Percentiles rank a stretch among this genome's conserved stretches.
phyloP scores from a whole-genome alignment of 2,113 vertebrate species.

The Nibea coibor region DNA sequence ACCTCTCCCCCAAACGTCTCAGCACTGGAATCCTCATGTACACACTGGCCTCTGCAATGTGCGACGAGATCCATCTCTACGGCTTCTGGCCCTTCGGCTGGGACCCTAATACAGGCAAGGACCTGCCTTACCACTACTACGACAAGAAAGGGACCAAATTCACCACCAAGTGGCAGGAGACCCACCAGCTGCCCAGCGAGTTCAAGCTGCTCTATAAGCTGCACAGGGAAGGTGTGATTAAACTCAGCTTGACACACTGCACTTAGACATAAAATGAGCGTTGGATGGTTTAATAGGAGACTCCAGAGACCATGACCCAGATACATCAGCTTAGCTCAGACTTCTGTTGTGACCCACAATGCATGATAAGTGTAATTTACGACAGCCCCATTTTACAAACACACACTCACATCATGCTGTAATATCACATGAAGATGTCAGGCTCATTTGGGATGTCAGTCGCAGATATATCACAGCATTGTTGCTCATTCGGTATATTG shows the following conservation, averaged over 20 bases:
- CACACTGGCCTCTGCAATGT: slow-evolving; percentile 93
- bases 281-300: slow-evolving; percentile 4
- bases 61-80: slow-evolving; percentile 96
- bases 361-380: slow-evolving; percentile 64
- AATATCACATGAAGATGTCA: slow-evolving; percentile 42
- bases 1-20: slow-evolving; percentile 94
- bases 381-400: slow-evolving; percentile 44
- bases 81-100: slow-evolving; percentile 99
- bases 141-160: slow-evolving; percentile 99
- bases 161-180: slow-evolving; percentile 99
- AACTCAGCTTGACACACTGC: slow-evolving; percentile 95
- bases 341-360: slow-evolving; percentile 58
- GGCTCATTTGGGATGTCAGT: slow-evolving; percentile 18
- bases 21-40: slow-evolving; percentile 99
- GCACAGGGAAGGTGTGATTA: slow-evolving; percentile 94
- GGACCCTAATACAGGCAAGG: slow-evolving; percentile 95
- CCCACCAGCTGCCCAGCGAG: slow-evolving; percentile 97
- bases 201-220: slow-evolving; percentile 98
- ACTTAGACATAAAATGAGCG: slow-evolving; percentile 76
- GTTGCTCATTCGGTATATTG: slow-evolving; percentile 30
- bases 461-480: slow-evolving; percentile 12
- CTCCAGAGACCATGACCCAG: slow-evolving; percentile 26
- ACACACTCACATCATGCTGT: slow-evolving; percentile 30
- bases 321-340: slow-evolving; percentile 38
- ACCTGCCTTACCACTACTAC: slow-evolving; percentile 98